Evolutionary conservation across 2,797 vertebrate genomes (phyloP).

Genomic region (Aphelocoma californica): DNA sequence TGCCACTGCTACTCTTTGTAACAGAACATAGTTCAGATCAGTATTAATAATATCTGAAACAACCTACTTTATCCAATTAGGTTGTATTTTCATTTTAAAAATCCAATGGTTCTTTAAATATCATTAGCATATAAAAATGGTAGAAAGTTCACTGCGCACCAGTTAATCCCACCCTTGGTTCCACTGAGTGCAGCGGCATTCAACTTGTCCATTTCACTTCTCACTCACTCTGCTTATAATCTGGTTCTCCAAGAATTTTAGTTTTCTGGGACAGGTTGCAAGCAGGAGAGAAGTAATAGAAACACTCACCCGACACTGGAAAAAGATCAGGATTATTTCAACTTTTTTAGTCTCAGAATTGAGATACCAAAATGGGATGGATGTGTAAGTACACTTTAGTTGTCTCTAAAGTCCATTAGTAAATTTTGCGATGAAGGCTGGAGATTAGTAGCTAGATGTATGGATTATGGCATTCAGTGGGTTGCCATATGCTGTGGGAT

Average conservation of each 20-base stretch:
- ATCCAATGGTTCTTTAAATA: background rate
- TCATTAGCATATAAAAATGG: background rate
- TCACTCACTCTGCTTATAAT: conserved; percentile 3
- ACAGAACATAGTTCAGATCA: background rate
- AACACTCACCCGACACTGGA: background rate
- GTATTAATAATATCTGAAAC: background rate
- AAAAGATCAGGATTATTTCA: background rate
- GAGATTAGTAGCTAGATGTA: conserved; percentile 2
- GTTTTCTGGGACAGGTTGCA: background rate
- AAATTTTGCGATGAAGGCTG: background rate
- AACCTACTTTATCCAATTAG: background rate
- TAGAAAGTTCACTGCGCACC: background rate
- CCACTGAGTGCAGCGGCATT: background rate
- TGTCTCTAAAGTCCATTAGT: background rate
- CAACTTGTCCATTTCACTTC: background rate
- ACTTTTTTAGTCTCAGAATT: background rate
- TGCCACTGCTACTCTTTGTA: background rate
- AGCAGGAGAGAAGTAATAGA: background rate
- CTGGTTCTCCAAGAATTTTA: conserved; percentile 38
- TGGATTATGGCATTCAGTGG: background rate
- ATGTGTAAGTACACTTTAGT: background rate
- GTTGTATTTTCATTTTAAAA: background rate
- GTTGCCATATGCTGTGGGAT: background rate
- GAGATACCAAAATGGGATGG: background rate
- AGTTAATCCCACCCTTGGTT: background rate